Base-by-base conservation (phyloP, 2,113 vertebrate genomes). In the Oryzias woworae region DNA sequence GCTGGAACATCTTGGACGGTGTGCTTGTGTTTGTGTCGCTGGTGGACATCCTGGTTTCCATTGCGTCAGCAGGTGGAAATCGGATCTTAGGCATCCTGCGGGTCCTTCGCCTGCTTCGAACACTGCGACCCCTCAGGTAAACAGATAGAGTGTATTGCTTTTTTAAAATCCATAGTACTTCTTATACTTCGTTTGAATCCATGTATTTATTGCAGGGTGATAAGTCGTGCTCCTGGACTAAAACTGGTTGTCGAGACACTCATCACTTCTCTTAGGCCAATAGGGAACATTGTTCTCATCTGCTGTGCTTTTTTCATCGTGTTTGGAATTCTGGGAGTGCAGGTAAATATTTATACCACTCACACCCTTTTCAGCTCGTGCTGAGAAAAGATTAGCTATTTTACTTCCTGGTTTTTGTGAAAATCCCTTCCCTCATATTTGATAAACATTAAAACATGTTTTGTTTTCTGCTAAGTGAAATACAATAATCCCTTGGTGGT, bases 251-350 rank as follows among this genome's bases (percentile, higher is more conserved):
- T 99, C n/a, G 97, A 99, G 91, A 99, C 97, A 0, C 87, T 99
- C 79, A 99, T 99, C 71, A 98, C 97, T 0, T 99, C 97, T 8
- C 94, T 99, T 42, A 90, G 96, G 69, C 97, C 97, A 8, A 99
- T 99, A 5, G 96, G 97, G 24, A 99, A 99, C 84, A 99, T 99
- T 7, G 97, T 99, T 62, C 94, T 98, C 72, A 99, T 99, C 88
- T 99, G 97, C 89, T 99, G 97, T 0, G 96, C 96, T 49, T 99
- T 99, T 86, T 99, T 99, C 90, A 98, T 98, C 16, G 95, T 99
- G 67, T 99, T 99, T 43, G 97, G 97, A 57, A 99, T 99, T 75
- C 83, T 98, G 53, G 97, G 97, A 20, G 96, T 99, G 17, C 97
- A 99, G 96, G 96, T 98, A 92, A 77, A 71, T 58, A 28, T 48